Evolutionary conservation across 2,888 invertebrate species (phyloP).

Genomic region (Halocaridina rubra): DNA sequence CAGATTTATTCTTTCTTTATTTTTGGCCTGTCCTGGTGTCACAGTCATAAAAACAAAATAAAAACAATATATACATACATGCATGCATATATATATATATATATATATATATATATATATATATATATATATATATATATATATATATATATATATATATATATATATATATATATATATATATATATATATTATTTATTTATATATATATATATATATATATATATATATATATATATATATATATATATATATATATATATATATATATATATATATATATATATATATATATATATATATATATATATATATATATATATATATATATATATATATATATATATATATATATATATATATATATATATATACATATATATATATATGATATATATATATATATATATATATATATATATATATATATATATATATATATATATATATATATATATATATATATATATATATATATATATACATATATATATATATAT

Average conservation of each 20-base stretch:
- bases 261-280: not conserved
- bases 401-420: not conserved
- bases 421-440: not conserved
- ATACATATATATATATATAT: not conserved
- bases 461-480: not conserved
- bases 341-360: not conserved
- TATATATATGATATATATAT: not conserved
- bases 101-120: not conserved
- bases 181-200: not conserved
- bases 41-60: no score
- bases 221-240: not conserved
- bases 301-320: not conserved
- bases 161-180: not conserved
- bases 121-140: not conserved
- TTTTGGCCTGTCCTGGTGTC: no score
- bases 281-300: not conserved
- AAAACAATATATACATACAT: not conserved
- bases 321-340: not conserved
- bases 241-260: not conserved
- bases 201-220: not conserved
- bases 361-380: not conserved
- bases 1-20: no score
- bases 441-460: not conserved
- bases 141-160: not conserved
- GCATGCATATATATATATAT: not conserved